phyloP scores from a whole-genome alignment of 2,113 vertebrate genomes.

The Lethenteron camtschaticum region DNA sequence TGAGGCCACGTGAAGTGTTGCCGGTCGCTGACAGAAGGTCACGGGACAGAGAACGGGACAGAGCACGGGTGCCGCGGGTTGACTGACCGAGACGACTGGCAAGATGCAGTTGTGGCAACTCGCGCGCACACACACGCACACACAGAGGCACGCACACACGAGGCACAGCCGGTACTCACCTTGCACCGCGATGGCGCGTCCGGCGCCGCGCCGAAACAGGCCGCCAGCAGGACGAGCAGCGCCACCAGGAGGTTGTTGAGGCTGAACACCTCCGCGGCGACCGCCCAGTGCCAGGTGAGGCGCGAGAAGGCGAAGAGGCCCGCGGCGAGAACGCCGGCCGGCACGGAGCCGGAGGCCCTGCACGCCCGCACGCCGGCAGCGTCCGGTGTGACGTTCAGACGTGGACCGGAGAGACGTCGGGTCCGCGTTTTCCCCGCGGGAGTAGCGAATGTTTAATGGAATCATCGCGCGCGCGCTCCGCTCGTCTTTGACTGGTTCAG shows the following conservation, averaged over 20 bases:
- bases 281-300: constrained; percentile 90
- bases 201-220: constrained; percentile 40
- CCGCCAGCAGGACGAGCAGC: constrained; percentile 50
- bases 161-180: constrained; percentile 27
- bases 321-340: constrained; percentile 65
- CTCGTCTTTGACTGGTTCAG: no score
- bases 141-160: constrained; percentile 8
- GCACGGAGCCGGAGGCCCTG: constrained; percentile 58
- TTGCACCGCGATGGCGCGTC: constrained; percentile 44
- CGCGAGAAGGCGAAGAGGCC: constrained; percentile 71
- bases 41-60: no score
- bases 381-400: no score
- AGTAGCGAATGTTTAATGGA: no score
- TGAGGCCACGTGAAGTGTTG: no score
- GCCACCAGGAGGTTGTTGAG: constrained; percentile 91
- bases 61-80: no score
- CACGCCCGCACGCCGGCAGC: constrained; percentile 14
- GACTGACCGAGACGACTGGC: no score
- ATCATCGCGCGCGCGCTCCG: no score
- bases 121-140: background rate
- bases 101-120: no score
- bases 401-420: no score
- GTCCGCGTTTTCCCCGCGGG: no score
- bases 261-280: constrained; percentile 77
- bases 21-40: no score